phyloP scores from a whole-genome alignment of 2,113 vertebrate genomes.

The Mionectes macconnelli region DNA sequence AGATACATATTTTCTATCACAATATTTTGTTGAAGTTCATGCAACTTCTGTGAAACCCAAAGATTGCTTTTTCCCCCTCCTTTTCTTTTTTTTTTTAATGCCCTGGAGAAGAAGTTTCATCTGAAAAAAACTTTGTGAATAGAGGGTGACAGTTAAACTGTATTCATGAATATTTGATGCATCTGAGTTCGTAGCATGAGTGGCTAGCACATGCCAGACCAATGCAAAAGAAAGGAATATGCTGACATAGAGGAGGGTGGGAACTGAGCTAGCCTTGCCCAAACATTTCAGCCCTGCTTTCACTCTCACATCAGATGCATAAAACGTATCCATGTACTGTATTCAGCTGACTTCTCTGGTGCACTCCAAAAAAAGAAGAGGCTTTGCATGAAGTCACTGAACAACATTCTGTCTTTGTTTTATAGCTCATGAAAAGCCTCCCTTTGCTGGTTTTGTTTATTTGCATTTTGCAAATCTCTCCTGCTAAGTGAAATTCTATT shows the following conservation, averaged over 20 bases:
- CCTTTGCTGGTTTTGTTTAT: not conserved
- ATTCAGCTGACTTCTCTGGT: not conserved
- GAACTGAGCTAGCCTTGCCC: not conserved
- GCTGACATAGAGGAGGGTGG: not conserved
- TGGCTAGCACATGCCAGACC: not conserved
- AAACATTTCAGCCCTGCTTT: not conserved
- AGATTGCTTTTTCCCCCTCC: rapidly evolving
- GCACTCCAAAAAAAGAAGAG: not conserved
- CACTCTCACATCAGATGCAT: not conserved
- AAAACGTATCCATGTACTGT: not conserved
- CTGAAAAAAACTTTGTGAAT: not conserved
- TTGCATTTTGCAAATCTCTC: not conserved
- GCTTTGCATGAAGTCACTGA: not conserved
- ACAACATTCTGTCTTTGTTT: not conserved
- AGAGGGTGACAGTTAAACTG: not conserved
- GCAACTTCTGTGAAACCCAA: not conserved
- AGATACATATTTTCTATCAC: not conserved
- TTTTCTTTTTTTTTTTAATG: not conserved
- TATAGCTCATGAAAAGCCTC: not conserved
- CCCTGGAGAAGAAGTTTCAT: not conserved
- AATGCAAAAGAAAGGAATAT: not conserved
- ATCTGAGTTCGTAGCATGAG: not conserved
- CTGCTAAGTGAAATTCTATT: not conserved
- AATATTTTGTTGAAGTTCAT: not conserved
- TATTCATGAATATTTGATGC: no score